Conservation (phyloP, 2,888 invertebrate genomes). For the Nematopogon swammerdamellus region DNA sequence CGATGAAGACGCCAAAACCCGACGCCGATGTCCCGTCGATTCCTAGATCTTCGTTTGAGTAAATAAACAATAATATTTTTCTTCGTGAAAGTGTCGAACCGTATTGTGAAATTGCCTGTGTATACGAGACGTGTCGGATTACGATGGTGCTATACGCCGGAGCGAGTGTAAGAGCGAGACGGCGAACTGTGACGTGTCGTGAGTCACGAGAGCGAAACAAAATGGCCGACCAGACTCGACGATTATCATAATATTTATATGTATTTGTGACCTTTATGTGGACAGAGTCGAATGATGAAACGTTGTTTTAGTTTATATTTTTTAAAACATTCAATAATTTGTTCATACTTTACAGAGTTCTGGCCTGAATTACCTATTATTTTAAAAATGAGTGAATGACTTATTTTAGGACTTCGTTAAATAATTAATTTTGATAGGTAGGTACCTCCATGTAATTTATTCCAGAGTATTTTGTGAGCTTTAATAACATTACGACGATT, state of each 20-base stretch:
- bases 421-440: too few relatives aligned
- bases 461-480: conserved; percentile 27
- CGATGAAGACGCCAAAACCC: conserved; percentile 43
- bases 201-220: conserved; percentile 54
- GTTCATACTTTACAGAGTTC: too few relatives aligned
- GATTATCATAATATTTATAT: conserved; percentile 54
- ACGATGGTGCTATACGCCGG: conserved; percentile 57
- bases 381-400: background rate
- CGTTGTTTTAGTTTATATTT: conserved; percentile 17
- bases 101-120: conserved; percentile 57
- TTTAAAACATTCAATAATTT: too few relatives aligned
- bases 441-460: conserved; percentile 10
- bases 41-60: conserved; percentile 31
- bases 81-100: conserved; percentile 51
- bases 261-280: conserved; percentile 51
- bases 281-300: conserved; percentile 54
- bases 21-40: conserved; percentile 47
- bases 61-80: conserved; percentile 44
- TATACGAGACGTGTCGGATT: conserved; percentile 55
- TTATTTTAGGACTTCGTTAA: too few relatives aligned
- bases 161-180: conserved; percentile 46
- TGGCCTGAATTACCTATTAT: conserved; percentile 17
- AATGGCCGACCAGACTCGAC: conserved; percentile 52
- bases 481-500: conserved; percentile 20
- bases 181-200: conserved; percentile 49